Percentiles rank a stretch among this genome's conserved stretches.
Evolutionary conservation across 2,888 invertebrate species (phyloP).

Genomic region (Pandemis cinnamomeana): DNA sequence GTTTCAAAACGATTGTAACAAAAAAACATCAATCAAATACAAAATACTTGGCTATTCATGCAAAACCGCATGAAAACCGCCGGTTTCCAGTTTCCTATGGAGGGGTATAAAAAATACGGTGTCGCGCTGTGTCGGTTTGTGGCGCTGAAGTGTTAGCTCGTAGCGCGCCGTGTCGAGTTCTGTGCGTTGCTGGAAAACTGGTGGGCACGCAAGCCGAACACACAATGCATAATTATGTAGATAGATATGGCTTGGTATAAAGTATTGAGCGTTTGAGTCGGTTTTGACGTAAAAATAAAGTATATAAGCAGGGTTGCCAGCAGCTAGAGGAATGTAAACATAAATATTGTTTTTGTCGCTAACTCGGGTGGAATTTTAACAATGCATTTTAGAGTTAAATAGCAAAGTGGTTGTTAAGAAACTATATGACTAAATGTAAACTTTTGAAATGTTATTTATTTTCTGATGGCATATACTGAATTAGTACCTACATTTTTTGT

Average conservation of each 20-base stretch:
- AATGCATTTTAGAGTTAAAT: not conserved
- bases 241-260: slow-evolving; percentile 37
- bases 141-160: not conserved
- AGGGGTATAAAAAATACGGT: not conserved
- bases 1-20: slow-evolving; percentile 43
- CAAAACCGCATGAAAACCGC: slow-evolving; percentile 44
- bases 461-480: not conserved
- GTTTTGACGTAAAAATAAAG: slow-evolving; percentile 35
- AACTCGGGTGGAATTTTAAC: not conserved
- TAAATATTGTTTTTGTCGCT: not conserved
- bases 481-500: too few relatives aligned
- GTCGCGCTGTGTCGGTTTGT: not conserved
- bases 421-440: not conserved
- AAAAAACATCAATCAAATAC: slow-evolving; percentile 45
- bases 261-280: slow-evolving; percentile 31
- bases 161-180: not conserved
- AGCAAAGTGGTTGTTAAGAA: not conserved
- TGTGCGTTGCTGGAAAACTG: slow-evolving; percentile 8
- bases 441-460: not conserved
- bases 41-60: slow-evolving; percentile 46
- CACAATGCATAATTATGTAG: slow-evolving; percentile 40
- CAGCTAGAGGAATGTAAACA: not conserved
- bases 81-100: not conserved
- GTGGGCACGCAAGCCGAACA: slow-evolving; percentile 3
- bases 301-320: slow-evolving; percentile 20